phyloP scores from a whole-genome alignment of 2,888 invertebrate species.

The Ommatoiulus sabulosus region DNA sequence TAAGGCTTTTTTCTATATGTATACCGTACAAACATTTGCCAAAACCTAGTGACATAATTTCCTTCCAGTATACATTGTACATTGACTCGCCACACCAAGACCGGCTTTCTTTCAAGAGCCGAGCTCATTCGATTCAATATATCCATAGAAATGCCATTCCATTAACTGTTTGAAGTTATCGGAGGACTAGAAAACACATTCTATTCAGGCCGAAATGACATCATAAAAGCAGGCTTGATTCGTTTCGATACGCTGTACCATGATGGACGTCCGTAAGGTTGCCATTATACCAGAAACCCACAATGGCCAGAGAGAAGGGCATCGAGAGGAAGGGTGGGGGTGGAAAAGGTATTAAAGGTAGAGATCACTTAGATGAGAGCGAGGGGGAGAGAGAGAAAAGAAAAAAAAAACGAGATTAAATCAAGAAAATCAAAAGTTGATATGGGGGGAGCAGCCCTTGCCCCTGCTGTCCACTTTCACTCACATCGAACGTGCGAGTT shows the following conservation, averaged over 20 bases:
- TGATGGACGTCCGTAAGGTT: conserved; percentile 7
- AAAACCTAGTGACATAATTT: neutral
- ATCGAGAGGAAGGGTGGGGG: conserved; percentile 21
- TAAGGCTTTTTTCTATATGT: neutral
- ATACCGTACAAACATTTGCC: neutral
- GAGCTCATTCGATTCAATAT: neutral
- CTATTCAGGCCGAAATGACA: conserved; percentile 23
- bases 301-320: conserved; percentile 5
- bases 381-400: neutral
- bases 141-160: conserved; percentile 31
- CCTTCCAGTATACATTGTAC: neutral
- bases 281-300: conserved; percentile 16
- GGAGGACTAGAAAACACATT: conserved; percentile 39
- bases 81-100: neutral
- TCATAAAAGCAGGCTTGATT: conserved; percentile 36
- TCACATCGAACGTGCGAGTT: conserved; percentile 36
- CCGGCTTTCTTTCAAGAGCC: neutral
- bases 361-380: conserved; percentile 40
- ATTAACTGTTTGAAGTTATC: conserved; percentile 40
- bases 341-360: conserved; percentile 42
- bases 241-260: conserved; percentile 33
- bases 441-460: neutral
- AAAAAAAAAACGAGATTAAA: conserved; percentile 20
- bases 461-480: conserved; percentile 39
- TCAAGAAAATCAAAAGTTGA: conserved; percentile 40